These are phyloP conservation scores for Aratinga solstitialis DNA, from an alignment of 2,797 vertebrate genomes.

Conservation along the genomic window DNA sequence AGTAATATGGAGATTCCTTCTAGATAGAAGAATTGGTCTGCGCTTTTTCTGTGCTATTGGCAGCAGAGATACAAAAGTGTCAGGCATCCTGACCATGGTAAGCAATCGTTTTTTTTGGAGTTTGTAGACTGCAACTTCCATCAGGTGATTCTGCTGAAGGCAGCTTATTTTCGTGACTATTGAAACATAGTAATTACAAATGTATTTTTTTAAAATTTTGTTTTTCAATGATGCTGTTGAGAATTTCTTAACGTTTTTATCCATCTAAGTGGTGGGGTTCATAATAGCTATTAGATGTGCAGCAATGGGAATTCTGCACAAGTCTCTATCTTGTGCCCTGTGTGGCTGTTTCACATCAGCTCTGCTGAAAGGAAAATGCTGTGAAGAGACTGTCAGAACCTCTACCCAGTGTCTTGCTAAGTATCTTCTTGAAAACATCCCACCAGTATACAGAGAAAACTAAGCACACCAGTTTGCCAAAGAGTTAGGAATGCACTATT, in stretches of 20 bases:
- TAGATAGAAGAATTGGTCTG: constrained; percentile 28
- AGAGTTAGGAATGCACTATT: neutral
- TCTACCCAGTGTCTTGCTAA: neutral
- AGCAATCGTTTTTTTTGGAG: constrained; percentile 19
- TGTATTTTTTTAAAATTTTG: neutral
- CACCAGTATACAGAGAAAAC: neutral
- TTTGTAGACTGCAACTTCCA: neutral
- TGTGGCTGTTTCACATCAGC: neutral
- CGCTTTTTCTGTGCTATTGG: constrained; percentile 32
- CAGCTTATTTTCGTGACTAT: neutral
- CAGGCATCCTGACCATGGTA: constrained; percentile 7
- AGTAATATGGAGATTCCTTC: constrained; percentile 34
- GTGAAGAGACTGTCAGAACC: neutral
- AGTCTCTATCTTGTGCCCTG: neutral
- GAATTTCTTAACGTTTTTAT: neutral
- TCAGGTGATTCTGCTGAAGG: constrained; percentile 14
- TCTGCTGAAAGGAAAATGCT: neutral
- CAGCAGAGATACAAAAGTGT: constrained; percentile 23
- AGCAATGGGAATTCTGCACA: neutral
- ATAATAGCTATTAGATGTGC: neutral
- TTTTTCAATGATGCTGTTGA: neutral
- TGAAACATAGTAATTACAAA: neutral
- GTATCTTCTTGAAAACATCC: neutral
- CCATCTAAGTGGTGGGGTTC: neutral
- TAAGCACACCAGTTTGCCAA: neutral